These are phyloP conservation scores for Hyperopisus bebe DNA, from an alignment of 2,113 vertebrate species.

Conservation along the genomic window DNA sequence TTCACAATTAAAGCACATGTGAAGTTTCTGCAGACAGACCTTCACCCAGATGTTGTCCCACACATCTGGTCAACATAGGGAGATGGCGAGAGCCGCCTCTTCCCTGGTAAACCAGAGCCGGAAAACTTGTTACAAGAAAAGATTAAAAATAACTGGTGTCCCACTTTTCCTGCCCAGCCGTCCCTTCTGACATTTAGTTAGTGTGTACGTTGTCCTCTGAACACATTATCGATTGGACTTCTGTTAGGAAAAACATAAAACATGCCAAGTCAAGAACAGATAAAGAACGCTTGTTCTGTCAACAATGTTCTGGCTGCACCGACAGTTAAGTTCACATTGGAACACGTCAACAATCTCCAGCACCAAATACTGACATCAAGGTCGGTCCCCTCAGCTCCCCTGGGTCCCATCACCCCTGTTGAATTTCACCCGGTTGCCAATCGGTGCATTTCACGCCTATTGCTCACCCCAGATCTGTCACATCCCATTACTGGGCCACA, in stretches of 20 bases:
- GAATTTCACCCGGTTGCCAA: slow-evolving; percentile 41
- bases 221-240: slow-evolving; percentile 39
- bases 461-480: slow-evolving; percentile 45
- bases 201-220: not conserved
- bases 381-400: not conserved
- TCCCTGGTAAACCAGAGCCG: not conserved
- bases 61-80: not conserved
- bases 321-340: not conserved
- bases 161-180: not conserved
- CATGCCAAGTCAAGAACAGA: not conserved
- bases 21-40: not conserved
- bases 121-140: not conserved
- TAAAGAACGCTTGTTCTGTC: not conserved
- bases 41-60: not conserved
- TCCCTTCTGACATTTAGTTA: not conserved
- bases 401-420: not conserved
- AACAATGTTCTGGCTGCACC: not conserved
- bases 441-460: slow-evolving; percentile 37
- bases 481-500: slow-evolving; percentile 32
- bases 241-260: slow-evolving; percentile 18
- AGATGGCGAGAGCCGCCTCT: not conserved
- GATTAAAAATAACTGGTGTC: not conserved
- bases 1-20: slow-evolving; percentile 13
- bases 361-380: not conserved
- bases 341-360: not conserved